phyloP scores from a whole-genome alignment of 2,888 invertebrate genomes.

The Cephus sareptanus region DNA sequence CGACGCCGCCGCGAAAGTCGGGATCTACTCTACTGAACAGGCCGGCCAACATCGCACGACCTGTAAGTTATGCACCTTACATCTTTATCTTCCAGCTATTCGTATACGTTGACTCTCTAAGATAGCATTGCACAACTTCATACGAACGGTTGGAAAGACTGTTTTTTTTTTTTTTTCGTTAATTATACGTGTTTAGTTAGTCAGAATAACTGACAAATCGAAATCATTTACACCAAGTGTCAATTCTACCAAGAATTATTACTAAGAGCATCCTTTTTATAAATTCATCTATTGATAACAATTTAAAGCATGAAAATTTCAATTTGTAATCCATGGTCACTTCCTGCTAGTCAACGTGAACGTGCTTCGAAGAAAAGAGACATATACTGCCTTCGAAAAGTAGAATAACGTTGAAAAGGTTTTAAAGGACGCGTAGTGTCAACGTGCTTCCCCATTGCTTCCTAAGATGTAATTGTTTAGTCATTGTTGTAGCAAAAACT shows the following conservation, averaged over 20 bases:
- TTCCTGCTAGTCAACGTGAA: not conserved
- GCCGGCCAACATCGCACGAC: slow-evolving; percentile 75
- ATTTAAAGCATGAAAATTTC: not conserved
- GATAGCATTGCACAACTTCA: not conserved
- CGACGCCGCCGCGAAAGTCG: slow-evolving; percentile 71
- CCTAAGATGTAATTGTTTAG: no score
- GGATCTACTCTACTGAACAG: slow-evolving; percentile 72
- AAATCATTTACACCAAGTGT: not conserved
- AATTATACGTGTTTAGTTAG: not conserved
- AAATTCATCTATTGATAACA: not conserved
- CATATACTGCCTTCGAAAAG: not conserved
- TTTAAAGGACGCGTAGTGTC: not conserved
- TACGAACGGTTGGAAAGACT: not conserved
- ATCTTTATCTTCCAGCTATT: not conserved
- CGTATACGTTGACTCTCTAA: not conserved
- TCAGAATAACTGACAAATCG: not conserved
- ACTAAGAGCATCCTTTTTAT: not conserved
- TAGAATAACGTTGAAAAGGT: not conserved
- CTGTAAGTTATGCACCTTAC: slow-evolving; percentile 70
- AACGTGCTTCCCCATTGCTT: not conserved
- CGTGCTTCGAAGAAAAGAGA: no score
- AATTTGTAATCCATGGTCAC: not conserved
- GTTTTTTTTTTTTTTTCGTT: not conserved
- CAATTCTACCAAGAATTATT: not conserved
- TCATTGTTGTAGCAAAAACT: no score